Evolutionary conservation across 2,888 invertebrate genomes (phyloP).

Genomic region (Scaptodrosophila latifasciaeformis): DNA sequence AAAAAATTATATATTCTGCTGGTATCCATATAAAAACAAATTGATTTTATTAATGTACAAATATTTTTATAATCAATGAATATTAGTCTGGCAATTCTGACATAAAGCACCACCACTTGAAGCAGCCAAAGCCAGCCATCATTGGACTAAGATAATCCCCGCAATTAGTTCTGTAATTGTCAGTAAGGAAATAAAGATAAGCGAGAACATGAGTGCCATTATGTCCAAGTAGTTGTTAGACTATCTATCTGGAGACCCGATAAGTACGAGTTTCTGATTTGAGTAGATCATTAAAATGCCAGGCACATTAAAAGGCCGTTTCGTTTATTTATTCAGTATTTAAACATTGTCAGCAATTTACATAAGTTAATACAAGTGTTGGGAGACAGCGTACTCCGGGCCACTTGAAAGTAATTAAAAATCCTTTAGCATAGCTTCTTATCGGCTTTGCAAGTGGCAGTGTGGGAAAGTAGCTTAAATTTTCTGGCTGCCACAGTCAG

Average conservation of each 20-base stretch:
- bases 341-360: slow-evolving; percentile 31
- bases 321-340: slow-evolving; percentile 5
- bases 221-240: too few species aligned
- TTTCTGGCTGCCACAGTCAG: slow-evolving; percentile 25
- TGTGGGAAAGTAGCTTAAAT: slow-evolving; percentile 6
- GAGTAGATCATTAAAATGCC: slow-evolving; percentile 37
- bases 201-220: slow-evolving; percentile 18
- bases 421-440: slow-evolving; percentile 63
- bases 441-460: slow-evolving; percentile 47
- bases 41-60: slow-evolving; percentile 26
- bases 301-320: slow-evolving; percentile 25
- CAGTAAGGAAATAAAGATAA: neutral
- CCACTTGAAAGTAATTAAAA: slow-evolving; percentile 66
- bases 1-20: too few species aligned
- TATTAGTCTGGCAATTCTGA: slow-evolving; percentile 20
- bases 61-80: slow-evolving; percentile 3
- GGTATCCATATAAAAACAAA: slow-evolving; percentile 30
- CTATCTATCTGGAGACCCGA: too few species aligned
- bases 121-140: neutral
- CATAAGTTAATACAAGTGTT: slow-evolving; percentile 10
- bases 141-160: slow-evolving; percentile 19
- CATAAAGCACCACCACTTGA: slow-evolving; percentile 34
- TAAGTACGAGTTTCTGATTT: slow-evolving; percentile 30
- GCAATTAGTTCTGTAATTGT: slow-evolving; percentile 1
- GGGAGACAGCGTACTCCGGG: slow-evolving; percentile 21